Base-by-base conservation (phyloP, 2,888 invertebrate genomes). In the Toxonevra muliebris region DNA sequence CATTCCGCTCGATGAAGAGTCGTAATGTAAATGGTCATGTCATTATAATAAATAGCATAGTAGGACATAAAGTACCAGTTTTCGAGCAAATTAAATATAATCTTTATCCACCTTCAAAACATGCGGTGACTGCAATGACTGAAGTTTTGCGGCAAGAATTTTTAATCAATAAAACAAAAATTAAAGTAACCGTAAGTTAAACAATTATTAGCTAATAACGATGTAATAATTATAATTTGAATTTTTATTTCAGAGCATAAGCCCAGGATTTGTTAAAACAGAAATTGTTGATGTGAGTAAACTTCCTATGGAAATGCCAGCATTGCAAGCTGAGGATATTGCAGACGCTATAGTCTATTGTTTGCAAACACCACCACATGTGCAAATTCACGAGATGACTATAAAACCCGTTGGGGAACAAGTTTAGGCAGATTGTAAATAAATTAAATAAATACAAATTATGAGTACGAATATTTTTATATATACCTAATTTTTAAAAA, bases 21-120 rank as follows among this genome's bases (percentile, higher is more conserved):
- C 78, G 82, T 1, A 77, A 84, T 12, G 69, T 76, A 19, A 86
- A 87, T 71, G 88, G 88, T 0, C 87, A 88, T 71, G 82, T 88
- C 17, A 80, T 88, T 20, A 81, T 86, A 30, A 83, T 88, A 13
- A 87, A 86, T 55, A 84, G 84, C 55, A 52, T 81, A 10, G 74
- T 72, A 10, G 83, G 83, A 1, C 84, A 83, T 66, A 15, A 8
- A 0, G 75, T 48, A 43, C 73, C 86, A 30, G 75, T 82, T 2
- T 1, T 79, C 0, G 77, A 79, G 0, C 68, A 70, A 1, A 1
- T 75, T 57, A 72, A 71, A 73, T 74, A 65, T 13, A 84, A 80
- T 61, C 76, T 85, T 62, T 85, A 85, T 75, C 58, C 82, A 1
- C 74, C 84, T 1, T 78, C 83, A 0, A 85, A 85, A 72, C 64